Evolutionary conservation across 2,797 vertebrate species (phyloP).

Genomic region (Telmatherina bonti): DNA sequence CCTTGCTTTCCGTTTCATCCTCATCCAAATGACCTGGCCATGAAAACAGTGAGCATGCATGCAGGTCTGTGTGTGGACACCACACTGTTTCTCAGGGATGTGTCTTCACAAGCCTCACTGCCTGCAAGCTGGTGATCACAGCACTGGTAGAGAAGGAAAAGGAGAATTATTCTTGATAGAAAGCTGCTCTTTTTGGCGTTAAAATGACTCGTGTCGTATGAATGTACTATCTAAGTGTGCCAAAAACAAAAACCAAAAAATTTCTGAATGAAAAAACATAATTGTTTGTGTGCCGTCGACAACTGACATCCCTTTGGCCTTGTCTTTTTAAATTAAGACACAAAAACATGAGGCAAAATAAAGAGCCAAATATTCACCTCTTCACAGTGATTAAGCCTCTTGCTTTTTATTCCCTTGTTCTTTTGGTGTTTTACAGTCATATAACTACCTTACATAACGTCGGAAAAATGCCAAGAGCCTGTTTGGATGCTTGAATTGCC

Average conservation of each 20-base stretch:
- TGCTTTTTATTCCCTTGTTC: neutral
- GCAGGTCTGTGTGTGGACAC: conserved; percentile 1
- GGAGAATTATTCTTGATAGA: neutral
- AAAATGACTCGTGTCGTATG: neutral
- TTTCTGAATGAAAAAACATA: neutral
- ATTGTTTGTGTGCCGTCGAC: neutral
- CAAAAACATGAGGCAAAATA: neutral
- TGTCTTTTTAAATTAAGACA: conserved; percentile 5
- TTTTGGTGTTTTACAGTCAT: conserved; percentile 5
- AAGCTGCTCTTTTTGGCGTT: conserved; percentile 1
- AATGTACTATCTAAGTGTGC: neutral
- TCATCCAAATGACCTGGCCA: conserved; percentile 53
- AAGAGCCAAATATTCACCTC: neutral
- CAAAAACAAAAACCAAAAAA: neutral
- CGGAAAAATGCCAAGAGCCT: conserved; percentile 12
- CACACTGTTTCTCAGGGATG: neutral
- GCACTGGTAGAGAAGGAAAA: neutral
- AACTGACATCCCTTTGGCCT: conserved; percentile 17
- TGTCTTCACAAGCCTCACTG: neutral
- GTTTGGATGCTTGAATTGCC: conserved; percentile 22
- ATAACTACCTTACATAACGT: conserved; percentile 4
- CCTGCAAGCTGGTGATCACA: neutral
- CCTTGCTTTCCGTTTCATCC: conserved; percentile 50
- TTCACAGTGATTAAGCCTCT: neutral
- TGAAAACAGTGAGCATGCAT: conserved; percentile 42